Evolutionary conservation across 2,888 invertebrate species (phyloP), one percentile per base, ranked within the genome.

Genomic region (Drosophila rellima): DNA sequence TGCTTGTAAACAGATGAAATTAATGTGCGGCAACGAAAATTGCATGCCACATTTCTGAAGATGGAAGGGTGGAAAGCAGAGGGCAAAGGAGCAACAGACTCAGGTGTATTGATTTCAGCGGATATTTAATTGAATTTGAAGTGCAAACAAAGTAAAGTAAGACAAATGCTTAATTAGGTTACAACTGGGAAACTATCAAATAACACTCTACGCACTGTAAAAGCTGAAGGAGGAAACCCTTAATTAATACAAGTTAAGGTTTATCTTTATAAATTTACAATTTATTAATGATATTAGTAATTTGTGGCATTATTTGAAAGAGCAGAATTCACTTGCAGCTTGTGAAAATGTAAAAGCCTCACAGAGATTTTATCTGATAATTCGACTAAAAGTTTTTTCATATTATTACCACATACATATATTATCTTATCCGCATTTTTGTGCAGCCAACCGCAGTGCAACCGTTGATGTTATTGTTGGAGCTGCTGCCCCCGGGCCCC

Each of bases 1-100:
- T 75, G 74, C 75, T 76, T 70, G 82, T 66, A 86, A 88, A 88
- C 76, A 85, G 77, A 76, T 73, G 54, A 86, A 81, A 88, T 86
- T 86, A 86, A 86, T 88, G 88, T 75, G 82, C 79, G 71, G 62
- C 74, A 66, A 73, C 57, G 23, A 70, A 64, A 70, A 64, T 64
- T 64, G 57, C 51, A 56, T 63, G 50, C 55, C 40, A 51, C 7
- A 42, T n/a, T 31, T 7, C 4, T 23, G 15, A 3, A 23, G 10
- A 15, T 37, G 10, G 15, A 10, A 2, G 6, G 13, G 1, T 1
- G 3, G 5, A 2, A 11, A 17, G 18, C 1, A 2, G 8, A 3
- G 29, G 20, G 7, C 48, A 45, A n/a, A n/a, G n/a, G 20, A 33
- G n/a, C 33, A 42, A 44, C 37, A 61, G 60, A 62, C 61, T 63